Evolutionary conservation across 23 tunicate species (phyloP), one percentile per base, ranked within the genome.

Genomic region (Phallusia fumigata): DNA sequence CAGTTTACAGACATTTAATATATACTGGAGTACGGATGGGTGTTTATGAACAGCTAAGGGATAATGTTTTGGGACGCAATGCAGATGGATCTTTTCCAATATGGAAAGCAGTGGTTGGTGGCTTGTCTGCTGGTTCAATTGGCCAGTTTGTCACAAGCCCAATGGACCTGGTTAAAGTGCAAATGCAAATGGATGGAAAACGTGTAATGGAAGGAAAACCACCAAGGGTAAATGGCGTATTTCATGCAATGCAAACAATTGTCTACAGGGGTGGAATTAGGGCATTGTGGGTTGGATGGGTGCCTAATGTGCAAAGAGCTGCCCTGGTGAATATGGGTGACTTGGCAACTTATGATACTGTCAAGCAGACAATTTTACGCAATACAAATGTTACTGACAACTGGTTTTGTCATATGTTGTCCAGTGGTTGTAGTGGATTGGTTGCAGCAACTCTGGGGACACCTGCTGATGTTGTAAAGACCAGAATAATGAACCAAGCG

Each of bases 261-360:
- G 32, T 92, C 0, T 75, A 64, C 73, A 77, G 74, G 13, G 90
- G 93, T 22, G 97, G 97, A 0, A 36, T 84, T 12, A 53, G 87
- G 51, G 87, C 90, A 0, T 36, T 93, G 26, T 88, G 92, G 97
- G 86, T 75, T 22, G 97, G 97, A 0, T 90, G 93, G 88, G 92
- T 86, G 10, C 97, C 97, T 31, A 93, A 93, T 85, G 97, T 90
- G 31, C 97, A 93, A 52, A 64, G 97, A 32, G 90, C 97, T 24
- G 97, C 93, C n/a, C 64, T 93, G 74, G 97, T 93, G 5, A 93
- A 93, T 75, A 81, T 93, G 86, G 97, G 97, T 1, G 93, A 93
- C 64, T 81, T 93, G 0, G 88, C 97, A 1, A 90, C 97, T 22
- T 93, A 93, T 65, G 97, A 93, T 75, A 85, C 85, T 11, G 92